These are phyloP conservation scores for Prionace glauca DNA, from an alignment of 2,797 vertebrate genomes.

Conservation along the genomic window DNA sequence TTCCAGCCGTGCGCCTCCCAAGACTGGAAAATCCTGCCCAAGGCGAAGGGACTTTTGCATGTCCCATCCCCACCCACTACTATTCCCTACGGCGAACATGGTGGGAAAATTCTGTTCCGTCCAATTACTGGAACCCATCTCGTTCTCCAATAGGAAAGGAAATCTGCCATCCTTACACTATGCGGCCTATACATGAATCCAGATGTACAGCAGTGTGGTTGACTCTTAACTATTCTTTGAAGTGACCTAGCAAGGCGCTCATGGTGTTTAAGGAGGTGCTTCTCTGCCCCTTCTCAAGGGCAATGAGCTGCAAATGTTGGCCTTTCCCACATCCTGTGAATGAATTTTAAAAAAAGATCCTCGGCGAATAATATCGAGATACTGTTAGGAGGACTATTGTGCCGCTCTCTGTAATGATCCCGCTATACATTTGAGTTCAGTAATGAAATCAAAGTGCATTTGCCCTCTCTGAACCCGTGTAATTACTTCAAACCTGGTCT, in stretches of 20 bases:
- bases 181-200: background rate
- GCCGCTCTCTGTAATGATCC: background rate
- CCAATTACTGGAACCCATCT: background rate
- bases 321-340: background rate
- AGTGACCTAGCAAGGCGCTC: background rate
- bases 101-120: no score
- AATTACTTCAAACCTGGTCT: slow-evolving; percentile 17
- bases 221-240: background rate
- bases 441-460: background rate
- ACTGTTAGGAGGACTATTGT: background rate
- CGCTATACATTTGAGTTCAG: background rate
- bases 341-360: background rate
- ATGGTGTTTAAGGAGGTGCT: background rate
- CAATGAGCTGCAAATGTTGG: background rate
- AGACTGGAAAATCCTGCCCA: no score
- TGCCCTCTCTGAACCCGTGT: background rate
- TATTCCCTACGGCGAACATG: no score
- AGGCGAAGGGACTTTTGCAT: no score
- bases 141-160: background rate
- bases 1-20: no score
- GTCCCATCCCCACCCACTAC: no score
- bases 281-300: background rate
- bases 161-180: background rate
- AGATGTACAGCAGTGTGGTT: background rate
- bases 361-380: background rate